Conservation (phyloP, 2,113 vertebrate genomes). For the Limnothrissa miodon region DNA sequence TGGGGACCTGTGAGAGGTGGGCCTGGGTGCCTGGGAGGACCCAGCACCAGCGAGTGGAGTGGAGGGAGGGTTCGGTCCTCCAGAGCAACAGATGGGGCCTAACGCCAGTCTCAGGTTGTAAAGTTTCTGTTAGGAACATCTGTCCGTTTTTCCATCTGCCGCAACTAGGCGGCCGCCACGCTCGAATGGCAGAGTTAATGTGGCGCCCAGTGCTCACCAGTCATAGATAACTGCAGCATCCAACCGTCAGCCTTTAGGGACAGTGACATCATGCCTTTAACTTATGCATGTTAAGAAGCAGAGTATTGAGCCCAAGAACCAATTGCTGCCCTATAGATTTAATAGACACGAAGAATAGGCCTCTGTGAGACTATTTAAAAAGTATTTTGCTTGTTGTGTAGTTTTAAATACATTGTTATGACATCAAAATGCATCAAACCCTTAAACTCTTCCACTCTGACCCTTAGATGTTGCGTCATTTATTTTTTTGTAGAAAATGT, state of each 20-base stretch:
- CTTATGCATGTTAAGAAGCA: neutral
- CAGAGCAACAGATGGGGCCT: slow-evolving; percentile 73
- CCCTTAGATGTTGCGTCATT: slow-evolving; percentile 51
- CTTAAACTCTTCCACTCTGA: slow-evolving; percentile 4
- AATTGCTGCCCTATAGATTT: neutral
- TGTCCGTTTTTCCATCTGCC: slow-evolving; percentile 75
- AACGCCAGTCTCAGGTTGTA: slow-evolving; percentile 71
- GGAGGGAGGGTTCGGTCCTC: slow-evolving; percentile 57
- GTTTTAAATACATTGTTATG: slow-evolving; percentile 3
- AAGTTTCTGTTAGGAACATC: slow-evolving; percentile 76
- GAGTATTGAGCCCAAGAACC: neutral
- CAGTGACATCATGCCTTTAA: slow-evolving; percentile 1
- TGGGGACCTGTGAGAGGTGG: slow-evolving; percentile 40
- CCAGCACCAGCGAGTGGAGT: slow-evolving; percentile 41
- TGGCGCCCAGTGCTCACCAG: neutral
- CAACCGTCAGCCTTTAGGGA: neutral
- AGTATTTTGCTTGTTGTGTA: neutral
- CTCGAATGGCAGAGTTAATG: neutral
- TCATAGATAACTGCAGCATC: neutral
- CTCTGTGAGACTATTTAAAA: neutral
- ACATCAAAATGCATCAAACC: neutral
- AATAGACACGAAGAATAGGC: neutral
- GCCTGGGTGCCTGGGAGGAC: neutral
- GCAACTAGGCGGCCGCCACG: slow-evolving; percentile 39
- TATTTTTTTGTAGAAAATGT: slow-evolving; percentile 29